A percentile compares a stretch with the other conserved stretches of the same genome.
phyloP scores from a whole-genome alignment of 2,113 vertebrate species.

The Zeus faber region DNA sequence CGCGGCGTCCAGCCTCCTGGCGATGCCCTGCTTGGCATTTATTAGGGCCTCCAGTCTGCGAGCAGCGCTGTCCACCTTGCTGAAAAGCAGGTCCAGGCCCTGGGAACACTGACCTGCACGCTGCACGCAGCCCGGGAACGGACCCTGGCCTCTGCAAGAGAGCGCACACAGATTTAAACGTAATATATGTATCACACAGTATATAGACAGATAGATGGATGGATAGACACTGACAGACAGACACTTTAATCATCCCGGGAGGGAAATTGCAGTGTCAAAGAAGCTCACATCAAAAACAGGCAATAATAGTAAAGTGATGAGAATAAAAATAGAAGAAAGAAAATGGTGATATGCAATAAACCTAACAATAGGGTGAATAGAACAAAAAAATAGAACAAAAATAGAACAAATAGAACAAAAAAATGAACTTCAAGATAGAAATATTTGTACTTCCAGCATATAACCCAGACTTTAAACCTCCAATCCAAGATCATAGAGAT shows the following conservation, averaged over 20 bases:
- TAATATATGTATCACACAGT: not conserved
- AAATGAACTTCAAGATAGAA: not conserved
- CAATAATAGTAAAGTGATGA: too few species aligned
- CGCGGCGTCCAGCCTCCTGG: conserved; percentile 92
- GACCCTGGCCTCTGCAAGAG: conserved; percentile 84
- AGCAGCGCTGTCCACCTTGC: conserved; percentile 91
- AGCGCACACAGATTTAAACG: conserved; percentile 5
- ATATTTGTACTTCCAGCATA: too few species aligned
- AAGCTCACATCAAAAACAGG: not conserved
- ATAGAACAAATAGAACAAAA: not conserved
- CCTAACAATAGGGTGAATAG: not conserved
- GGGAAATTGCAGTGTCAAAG: not conserved
- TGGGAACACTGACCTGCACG: conserved; percentile 92
- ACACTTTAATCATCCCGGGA: not conserved
- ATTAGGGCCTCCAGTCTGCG: conserved; percentile 93
- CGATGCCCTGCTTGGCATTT: conserved; percentile 93
- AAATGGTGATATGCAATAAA: too few species aligned
- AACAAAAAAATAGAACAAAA: not conserved
- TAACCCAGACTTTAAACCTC: too few species aligned
- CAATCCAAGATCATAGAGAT: too few species aligned
- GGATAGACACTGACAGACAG: too few species aligned
- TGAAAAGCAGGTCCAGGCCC: conserved; percentile 90
- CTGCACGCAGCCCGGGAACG: conserved; percentile 86
- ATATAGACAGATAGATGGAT: too few species aligned
- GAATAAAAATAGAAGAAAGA: too few species aligned